Percentiles rank a stretch among this genome's conserved stretches.
Conservation (phyloP, 2,797 vertebrate genomes). For the Arctocebus calabarensis region DNA sequence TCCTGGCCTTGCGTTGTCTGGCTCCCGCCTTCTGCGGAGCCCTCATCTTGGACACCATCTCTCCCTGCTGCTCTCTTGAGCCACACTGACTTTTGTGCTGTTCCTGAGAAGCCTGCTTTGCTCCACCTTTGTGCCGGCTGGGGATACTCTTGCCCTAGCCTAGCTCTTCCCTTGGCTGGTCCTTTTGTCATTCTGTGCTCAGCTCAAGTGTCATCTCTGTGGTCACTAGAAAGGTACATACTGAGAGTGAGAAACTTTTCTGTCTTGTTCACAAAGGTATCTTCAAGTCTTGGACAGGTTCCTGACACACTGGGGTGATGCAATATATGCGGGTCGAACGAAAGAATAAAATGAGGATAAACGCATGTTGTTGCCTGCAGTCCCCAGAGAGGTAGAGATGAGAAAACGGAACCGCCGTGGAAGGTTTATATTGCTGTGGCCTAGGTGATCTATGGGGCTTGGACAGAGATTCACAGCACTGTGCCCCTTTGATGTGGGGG, state of each 20-base stretch:
- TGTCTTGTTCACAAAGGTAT: background rate
- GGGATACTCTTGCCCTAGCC: background rate
- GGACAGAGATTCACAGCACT: background rate
- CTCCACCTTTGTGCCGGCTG: background rate
- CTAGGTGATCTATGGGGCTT: background rate
- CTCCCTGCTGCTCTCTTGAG: background rate
- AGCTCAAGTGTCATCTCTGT: background rate
- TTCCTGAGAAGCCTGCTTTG: background rate
- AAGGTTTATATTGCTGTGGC: background rate
- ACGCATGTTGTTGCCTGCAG: background rate
- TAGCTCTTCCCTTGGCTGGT: background rate
- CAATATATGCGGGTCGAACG: background rate
- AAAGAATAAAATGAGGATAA: background rate
- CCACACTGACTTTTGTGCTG: background rate
- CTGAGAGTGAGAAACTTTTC: background rate
- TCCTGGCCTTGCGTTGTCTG: background rate
- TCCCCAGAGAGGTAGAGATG: background rate
- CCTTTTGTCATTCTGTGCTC: background rate
- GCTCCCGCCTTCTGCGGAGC: no score
- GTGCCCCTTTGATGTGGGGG: background rate
- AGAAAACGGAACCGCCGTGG: background rate
- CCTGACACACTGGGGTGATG: background rate
- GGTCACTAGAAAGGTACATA: background rate
- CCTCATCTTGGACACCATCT: background rate
- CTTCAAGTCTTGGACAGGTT: background rate